phyloP scores from a whole-genome alignment of 2,113 vertebrate species.

The Mandrillus leucophaeus region DNA sequence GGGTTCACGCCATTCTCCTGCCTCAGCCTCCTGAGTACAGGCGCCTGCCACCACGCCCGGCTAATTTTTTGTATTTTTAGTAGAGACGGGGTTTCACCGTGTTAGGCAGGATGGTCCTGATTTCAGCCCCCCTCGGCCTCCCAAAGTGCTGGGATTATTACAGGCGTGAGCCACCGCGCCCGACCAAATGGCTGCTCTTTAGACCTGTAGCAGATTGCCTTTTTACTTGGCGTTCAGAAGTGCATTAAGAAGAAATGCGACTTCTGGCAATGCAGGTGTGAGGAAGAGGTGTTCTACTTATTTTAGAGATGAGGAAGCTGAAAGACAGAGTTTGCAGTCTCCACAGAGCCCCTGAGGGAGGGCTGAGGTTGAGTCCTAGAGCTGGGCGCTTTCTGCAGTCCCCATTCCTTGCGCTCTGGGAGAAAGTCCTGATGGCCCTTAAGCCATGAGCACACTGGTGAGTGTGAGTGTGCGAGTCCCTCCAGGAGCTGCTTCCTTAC shows the following conservation, averaged over 20 bases:
- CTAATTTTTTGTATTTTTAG: no score
- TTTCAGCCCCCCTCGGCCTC: no score
- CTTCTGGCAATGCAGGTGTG: background rate
- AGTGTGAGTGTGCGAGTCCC: fast-evolving
- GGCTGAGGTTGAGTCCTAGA: no score
- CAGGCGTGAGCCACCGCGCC: no score
- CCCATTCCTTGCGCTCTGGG: background rate
- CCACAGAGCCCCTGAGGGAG: background rate
- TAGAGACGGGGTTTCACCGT: no score
- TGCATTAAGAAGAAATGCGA: background rate
- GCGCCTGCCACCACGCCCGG: no score
- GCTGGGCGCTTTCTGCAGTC: background rate
- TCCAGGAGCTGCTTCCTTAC: background rate
- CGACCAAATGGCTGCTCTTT: background rate
- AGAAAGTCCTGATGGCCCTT: background rate
- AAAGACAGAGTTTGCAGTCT: background rate
- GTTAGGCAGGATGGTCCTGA: no score
- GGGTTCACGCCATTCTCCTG: no score
- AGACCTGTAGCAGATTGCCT: background rate
- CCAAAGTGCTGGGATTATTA: no score
- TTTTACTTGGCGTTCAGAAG: background rate
- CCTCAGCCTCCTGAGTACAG: no score
- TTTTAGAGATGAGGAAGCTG: background rate
- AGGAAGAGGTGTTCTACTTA: background rate
- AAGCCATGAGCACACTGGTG: fast-evolving